Conservation (phyloP, 2,113 vertebrate genomes). For the Stictonetta naevosa region DNA sequence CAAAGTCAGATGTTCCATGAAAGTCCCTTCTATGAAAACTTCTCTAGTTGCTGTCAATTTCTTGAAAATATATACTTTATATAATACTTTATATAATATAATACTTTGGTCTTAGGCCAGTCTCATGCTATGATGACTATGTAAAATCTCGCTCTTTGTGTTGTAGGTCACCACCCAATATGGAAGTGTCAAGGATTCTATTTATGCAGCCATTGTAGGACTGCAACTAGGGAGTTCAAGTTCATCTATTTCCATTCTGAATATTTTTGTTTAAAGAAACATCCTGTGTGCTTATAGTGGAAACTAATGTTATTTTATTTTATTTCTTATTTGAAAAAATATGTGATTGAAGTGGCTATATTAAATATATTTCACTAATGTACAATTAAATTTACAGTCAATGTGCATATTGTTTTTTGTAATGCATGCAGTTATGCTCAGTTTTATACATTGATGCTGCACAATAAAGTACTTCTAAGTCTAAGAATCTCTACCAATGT, state of each 20-base stretch:
- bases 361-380: neutral
- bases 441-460: neutral
- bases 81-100: too few species aligned
- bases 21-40: neutral
- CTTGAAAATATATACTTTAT: too few species aligned
- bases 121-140: neutral
- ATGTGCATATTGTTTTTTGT: neutral
- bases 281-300: neutral
- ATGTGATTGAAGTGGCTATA: neutral
- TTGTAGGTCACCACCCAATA: neutral
- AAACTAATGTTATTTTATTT: neutral
- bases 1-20: rapidly evolving
- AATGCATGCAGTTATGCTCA: neutral
- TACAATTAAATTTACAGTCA: neutral
- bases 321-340: neutral
- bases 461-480: neutral
- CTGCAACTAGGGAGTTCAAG: neutral
- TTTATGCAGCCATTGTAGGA: neutral
- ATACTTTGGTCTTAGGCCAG: neutral
- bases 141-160: neutral
- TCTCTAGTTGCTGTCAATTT: neutral
- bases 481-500: neutral
- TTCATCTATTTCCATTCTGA: neutral
- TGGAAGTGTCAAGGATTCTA: neutral
- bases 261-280: neutral